Percentiles rank a stretch among this genome's conserved stretches.
phyloP scores from a whole-genome alignment of 2,797 vertebrate species.

The Crocidura indochinensis region DNA sequence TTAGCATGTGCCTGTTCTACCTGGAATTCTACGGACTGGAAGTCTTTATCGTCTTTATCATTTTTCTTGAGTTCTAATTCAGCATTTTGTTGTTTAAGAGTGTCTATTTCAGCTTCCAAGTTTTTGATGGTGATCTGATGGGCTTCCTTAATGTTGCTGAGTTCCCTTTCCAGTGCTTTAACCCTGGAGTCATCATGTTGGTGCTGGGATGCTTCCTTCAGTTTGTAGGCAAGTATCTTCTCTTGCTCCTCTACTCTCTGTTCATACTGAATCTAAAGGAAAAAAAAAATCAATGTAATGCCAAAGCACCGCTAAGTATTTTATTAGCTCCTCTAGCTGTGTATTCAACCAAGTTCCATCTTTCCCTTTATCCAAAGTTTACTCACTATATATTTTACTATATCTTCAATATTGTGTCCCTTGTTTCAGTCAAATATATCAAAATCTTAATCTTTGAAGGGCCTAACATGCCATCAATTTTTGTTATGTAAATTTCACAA shows the following conservation, averaged over 20 bases:
- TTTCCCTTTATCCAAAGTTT: background rate
- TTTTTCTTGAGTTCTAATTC: slow-evolving; percentile 85
- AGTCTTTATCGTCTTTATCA: slow-evolving; percentile 83
- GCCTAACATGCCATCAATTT: background rate
- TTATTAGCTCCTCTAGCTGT: background rate
- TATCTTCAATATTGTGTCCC: background rate
- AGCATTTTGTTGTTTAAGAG: slow-evolving; percentile 91
- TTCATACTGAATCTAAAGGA: slow-evolving; percentile 94
- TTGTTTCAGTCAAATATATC: background rate
- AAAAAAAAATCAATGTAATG: slow-evolving; percentile 72
- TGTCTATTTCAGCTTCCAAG: slow-evolving; percentile 91
- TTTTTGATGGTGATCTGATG: slow-evolving; percentile 89
- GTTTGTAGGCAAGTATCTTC: slow-evolving; percentile 90
- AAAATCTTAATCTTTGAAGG: background rate
- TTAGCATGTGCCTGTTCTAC: slow-evolving; percentile 90
- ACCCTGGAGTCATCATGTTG: slow-evolving; percentile 73
- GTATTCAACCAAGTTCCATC: background rate
- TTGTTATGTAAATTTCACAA: slow-evolving; percentile 30
- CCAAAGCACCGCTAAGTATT: background rate
- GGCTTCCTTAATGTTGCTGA: slow-evolving; percentile 87
- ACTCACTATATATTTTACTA: background rate
- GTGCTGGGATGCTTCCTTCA: slow-evolving; percentile 81
- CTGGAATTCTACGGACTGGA: slow-evolving; percentile 85
- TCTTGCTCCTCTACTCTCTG: slow-evolving; percentile 94
- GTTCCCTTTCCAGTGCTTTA: slow-evolving; percentile 89